Evolutionary conservation across 1,140 invertebrate species (phyloP), one percentile per base, ranked within the genome.

Genomic region (Planococcus citri): DNA sequence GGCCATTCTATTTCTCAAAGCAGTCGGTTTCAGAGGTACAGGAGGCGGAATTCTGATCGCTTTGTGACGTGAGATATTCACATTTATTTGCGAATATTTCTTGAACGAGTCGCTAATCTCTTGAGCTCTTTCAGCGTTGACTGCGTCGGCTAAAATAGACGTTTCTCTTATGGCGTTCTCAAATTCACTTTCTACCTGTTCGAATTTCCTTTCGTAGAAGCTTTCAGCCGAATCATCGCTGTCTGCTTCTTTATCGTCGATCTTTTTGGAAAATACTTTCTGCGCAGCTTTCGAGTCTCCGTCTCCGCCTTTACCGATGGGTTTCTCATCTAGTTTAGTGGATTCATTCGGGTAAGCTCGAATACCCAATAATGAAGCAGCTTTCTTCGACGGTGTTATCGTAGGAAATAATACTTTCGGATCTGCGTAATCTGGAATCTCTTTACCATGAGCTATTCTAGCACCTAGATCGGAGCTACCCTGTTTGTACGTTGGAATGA

Each of bases 141-240:
- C 92, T 75, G 91, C 88, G 73, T 90, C 90, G 74, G 88, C 90
- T 76, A 92, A 90, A 74, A 90, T 82, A 75, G 90, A 90, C 0
- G 84, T 82, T 71, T 88, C 87, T 69, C 86, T 85, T 3, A 64
- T 64, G 60, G 60, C 60, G 60, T 64, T 64, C 6, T 80, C 79
- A 73, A 77, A 79, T 76, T 38, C 76, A 70, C 73, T 75, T 76
- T 90, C 88, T 22, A 90, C 88, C 8, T 84, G 86, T 75, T 89
- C 88, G 76, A 90, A 90, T 0, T 86, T 86, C 71, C 83, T 83
- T 76, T 90, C 88, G 75, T 89, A 90, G 73, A 84, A 89, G 74
- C 86, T 87, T 70, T 89, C 87, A 1, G 78, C 80, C 17, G 79
- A 80, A 10, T 72, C 73, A 24, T 41, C 20, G 68, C 41, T 41